Percentiles rank a stretch among this genome's conserved stretches.
These are phyloP conservation scores for Tachysurus vachellii DNA, from an alignment of 2,113 vertebrate species.

Conservation along the genomic window DNA sequence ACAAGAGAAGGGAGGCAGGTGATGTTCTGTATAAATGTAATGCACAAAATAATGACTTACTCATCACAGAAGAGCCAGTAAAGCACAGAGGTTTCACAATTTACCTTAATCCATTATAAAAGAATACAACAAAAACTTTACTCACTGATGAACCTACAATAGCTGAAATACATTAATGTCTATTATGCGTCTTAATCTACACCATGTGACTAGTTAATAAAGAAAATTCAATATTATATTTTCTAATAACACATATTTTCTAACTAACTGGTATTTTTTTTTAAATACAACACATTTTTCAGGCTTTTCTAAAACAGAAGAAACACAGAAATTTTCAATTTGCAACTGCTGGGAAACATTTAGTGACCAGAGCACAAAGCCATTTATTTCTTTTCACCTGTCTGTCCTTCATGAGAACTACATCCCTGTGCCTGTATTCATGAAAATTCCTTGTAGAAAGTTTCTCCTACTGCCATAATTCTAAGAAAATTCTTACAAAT, in stretches of 20 bases:
- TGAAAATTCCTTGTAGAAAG: background rate
- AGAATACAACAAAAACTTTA: background rate
- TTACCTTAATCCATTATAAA: background rate
- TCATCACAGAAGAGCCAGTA: background rate
- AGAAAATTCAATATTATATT: background rate
- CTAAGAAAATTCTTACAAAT: background rate
- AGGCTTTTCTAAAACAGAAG: background rate
- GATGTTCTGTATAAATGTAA: too few relatives aligned
- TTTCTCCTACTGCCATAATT: background rate
- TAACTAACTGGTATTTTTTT: background rate
- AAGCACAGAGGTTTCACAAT: background rate
- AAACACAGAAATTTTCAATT: too few relatives aligned
- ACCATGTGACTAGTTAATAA: background rate
- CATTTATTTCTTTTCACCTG: background rate
- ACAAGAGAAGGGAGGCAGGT: background rate
- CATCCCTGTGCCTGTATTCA: background rate
- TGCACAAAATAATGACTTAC: background rate
- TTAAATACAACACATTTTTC: background rate
- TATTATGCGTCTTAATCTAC: background rate
- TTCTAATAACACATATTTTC: background rate
- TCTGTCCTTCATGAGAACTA: background rate
- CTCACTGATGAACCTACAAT: background rate
- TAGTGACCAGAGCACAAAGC: background rate
- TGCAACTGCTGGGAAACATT: background rate
- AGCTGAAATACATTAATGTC: background rate